phyloP scores from a whole-genome alignment of 2,888 invertebrate genomes.

The Hirtodrosophila confusa region DNA sequence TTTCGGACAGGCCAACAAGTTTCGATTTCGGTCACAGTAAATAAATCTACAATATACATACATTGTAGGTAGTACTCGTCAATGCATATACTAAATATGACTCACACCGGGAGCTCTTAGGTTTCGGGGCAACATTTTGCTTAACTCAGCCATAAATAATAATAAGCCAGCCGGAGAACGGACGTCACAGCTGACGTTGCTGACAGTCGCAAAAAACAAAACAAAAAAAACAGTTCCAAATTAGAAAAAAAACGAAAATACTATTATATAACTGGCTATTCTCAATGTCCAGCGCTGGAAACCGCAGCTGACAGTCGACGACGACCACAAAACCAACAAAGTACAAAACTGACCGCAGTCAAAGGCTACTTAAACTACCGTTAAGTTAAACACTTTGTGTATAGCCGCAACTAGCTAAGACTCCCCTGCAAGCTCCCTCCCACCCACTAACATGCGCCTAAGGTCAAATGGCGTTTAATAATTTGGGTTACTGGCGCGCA shows the following conservation, averaged over 20 bases:
- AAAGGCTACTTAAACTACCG: constrained; percentile 64
- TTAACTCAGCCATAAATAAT: constrained; percentile 26
- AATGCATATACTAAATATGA: constrained; percentile 13
- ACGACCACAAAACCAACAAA: constrained; percentile 39
- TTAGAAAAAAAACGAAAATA: constrained; percentile 10
- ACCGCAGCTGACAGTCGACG: constrained; percentile 60
- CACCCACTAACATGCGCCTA: constrained; percentile 50
- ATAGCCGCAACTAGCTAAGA: constrained; percentile 34
- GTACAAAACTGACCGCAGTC: constrained; percentile 56
- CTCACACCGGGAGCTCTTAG: constrained; percentile 8
- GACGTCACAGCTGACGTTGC: constrained; percentile 16
- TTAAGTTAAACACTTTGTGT: constrained; percentile 65
- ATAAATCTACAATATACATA: background rate
- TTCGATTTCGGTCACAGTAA: constrained; percentile 6
- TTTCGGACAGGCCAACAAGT: constrained; percentile 25
- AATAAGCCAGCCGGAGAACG: constrained; percentile 11
- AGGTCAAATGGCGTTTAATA: constrained; percentile 79
- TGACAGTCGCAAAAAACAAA: constrained; percentile 18
- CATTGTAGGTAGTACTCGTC: background rate
- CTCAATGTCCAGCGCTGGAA: constrained; percentile 4
- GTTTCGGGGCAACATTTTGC: background rate
- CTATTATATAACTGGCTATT: constrained; percentile 3
- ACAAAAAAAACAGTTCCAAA: constrained; percentile 4
- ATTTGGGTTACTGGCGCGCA: constrained; percentile 63
- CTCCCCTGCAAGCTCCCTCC: background rate